Evolutionary conservation across 2,113 vertebrate species (phyloP).

Genomic region (Calidris pygmaea): DNA sequence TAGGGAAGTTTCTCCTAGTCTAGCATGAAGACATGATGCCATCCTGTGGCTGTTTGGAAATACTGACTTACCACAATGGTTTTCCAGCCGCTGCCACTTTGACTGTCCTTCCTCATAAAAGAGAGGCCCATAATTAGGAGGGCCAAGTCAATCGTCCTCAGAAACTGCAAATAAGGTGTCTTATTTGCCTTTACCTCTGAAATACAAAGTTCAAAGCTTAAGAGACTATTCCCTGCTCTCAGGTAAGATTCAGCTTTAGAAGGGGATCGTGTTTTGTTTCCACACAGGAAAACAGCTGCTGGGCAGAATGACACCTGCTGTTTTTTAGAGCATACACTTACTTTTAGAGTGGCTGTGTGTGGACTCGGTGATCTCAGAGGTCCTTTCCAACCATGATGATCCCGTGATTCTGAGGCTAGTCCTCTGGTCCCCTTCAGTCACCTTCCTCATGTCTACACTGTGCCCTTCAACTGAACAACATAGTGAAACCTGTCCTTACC

Average conservation of each 20-base stretch:
- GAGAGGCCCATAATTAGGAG: neutral
- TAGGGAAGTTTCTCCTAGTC: neutral
- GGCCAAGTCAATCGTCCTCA: neutral
- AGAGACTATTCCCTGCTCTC: neutral
- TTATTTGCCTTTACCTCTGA: neutral
- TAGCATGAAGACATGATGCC: neutral
- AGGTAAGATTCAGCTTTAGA: neutral
- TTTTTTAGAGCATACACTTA: neutral
- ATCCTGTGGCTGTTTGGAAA: neutral
- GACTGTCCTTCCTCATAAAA: neutral
- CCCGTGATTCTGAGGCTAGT: neutral
- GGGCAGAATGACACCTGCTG: rapidly evolving
- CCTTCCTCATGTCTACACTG: neutral
- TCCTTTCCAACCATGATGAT: too few relatives aligned
- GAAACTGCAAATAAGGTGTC: neutral
- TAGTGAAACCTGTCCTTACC: neutral
- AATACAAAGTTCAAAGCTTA: neutral
- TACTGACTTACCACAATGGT: neutral
- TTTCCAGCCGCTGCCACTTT: neutral
- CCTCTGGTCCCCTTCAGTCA: neutral
- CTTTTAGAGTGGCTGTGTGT: neutral
- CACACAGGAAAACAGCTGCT: neutral
- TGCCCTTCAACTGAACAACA: neutral
- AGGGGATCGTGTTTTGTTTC: neutral
- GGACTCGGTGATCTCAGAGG: too few relatives aligned